Base-by-base conservation (phyloP, 2,888 invertebrate species). In the Rhynchonema sp. region DNA sequence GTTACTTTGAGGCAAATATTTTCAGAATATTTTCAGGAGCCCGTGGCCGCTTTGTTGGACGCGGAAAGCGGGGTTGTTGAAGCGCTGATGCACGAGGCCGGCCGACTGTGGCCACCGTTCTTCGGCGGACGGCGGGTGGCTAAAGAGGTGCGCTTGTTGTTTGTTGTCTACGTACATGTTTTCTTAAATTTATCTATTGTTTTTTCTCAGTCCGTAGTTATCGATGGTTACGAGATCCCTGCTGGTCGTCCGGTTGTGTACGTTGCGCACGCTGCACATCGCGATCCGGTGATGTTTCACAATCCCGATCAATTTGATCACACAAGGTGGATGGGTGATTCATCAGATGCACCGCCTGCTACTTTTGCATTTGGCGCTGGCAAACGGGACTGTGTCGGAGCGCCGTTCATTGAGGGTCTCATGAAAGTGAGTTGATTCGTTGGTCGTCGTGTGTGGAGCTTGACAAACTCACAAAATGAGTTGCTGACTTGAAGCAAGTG, bases 71-170 rank as follows among this genome's bases (percentile, higher is more conserved):
- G n/a, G n/a, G n/a, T n/a, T n/a, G n/a, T n/a, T n/a, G n/a, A n/a
- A n/a, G n/a, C n/a, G n/a, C n/a, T 69, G 17, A 55, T 70, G 30
- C 56, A 66, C 30, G 72, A 72, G 61, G 65, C 67, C 1, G 65
- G 68, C 29, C 61, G 72, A 30, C 56, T 72, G 29, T 69, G 66
- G 62, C 72, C 72, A 28, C 72, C 72, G 17, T 71, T 72, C 58
- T 56, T 70, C 9, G 72, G 70, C 17, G 72, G 71, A 1, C 62
- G 70, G 1, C 62, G 72, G 29, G 57, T 71, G 22, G 66, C 67
- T 2, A 68, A 58, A 28, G 62, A 69, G 66, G 70, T 72, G 59
- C n/a, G 46, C 22, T 3, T 30, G 20, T 28, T 9, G 56, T 57
- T 29, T 6, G 22, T 55, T 55, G 20, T 27, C 17, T 26, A 6